These are phyloP conservation scores for Neopipo cinnamomea DNA, from an alignment of 2,113 vertebrate genomes.

Conservation along the genomic window DNA sequence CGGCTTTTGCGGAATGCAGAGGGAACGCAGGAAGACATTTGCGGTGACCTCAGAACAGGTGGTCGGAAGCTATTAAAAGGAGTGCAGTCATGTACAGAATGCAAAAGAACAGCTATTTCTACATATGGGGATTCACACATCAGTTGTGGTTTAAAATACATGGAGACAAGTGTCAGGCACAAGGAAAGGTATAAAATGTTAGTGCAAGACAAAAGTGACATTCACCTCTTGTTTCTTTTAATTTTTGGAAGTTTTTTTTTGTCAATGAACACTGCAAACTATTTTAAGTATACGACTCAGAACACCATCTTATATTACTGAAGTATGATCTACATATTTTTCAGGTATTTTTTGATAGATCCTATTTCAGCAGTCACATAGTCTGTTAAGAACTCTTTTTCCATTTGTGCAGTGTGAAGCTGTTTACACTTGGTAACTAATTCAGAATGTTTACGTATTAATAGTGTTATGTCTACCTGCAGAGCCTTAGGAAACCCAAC, in stretches of 20 bases:
- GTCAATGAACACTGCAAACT: background rate
- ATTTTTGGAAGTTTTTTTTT: background rate
- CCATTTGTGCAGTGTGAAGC: background rate
- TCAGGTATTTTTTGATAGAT: background rate
- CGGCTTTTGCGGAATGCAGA: background rate
- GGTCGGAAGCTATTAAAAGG: constrained; percentile 42
- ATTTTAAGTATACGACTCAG: background rate
- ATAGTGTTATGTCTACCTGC: background rate
- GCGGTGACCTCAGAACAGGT: constrained; percentile 13
- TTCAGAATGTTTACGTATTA: background rate
- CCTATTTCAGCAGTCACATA: background rate
- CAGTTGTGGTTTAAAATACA: background rate
- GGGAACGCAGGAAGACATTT: background rate
- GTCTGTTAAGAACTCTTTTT: background rate
- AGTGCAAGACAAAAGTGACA: background rate
- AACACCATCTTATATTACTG: background rate
- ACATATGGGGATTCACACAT: background rate
- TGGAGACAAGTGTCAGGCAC: background rate
- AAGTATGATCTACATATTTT: background rate
- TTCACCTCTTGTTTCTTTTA: background rate
- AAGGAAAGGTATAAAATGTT: background rate
- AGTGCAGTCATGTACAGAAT: constrained; percentile 24
- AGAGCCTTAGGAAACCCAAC: background rate
- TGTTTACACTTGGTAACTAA: background rate
- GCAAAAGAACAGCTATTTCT: constrained; percentile 27